phyloP scores from a whole-genome alignment of 1,140 invertebrate species.

The Onthophagus taurus region DNA sequence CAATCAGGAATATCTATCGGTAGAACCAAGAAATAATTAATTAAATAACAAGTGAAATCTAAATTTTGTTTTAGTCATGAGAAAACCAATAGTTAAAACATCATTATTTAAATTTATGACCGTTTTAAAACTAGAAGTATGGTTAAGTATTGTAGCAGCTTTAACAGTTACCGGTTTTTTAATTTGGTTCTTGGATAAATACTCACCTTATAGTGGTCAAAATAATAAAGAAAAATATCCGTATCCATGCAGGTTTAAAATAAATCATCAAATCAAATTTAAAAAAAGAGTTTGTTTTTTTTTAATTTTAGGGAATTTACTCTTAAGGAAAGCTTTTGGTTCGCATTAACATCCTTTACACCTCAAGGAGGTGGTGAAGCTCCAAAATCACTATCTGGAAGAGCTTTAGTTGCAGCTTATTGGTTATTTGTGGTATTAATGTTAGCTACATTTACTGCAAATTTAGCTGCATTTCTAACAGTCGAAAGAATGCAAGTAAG shows the following conservation, averaged over 20 bases:
- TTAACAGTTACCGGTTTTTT: slow-evolving; percentile 73
- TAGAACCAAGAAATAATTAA: slow-evolving; percentile 26
- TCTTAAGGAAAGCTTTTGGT: slow-evolving; percentile 87
- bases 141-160: slow-evolving; percentile 78
- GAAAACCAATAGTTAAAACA: slow-evolving; percentile 71
- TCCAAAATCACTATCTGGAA: slow-evolving; percentile 72
- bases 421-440: slow-evolving; percentile 90
- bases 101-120: slow-evolving; percentile 91
- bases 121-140: slow-evolving; percentile 75
- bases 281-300: neutral
- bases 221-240: slow-evolving; percentile 76
- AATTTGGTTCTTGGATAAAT: slow-evolving; percentile 82
- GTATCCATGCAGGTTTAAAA: slow-evolving; percentile 69
- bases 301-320: slow-evolving; percentile 61
- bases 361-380: slow-evolving; percentile 83
- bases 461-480: slow-evolving; percentile 91
- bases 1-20: slow-evolving; percentile 79
- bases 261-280: neutral
- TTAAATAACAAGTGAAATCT: no score
- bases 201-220: slow-evolving; percentile 77
- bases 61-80: slow-evolving; percentile 59
- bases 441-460: slow-evolving; percentile 93
- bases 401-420: slow-evolving; percentile 80
- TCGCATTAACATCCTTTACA: slow-evolving; percentile 83
- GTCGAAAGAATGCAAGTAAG: slow-evolving; percentile 87